Conservation (phyloP, 2,797 vertebrate species). For the Discoglossus pictus region DNA sequence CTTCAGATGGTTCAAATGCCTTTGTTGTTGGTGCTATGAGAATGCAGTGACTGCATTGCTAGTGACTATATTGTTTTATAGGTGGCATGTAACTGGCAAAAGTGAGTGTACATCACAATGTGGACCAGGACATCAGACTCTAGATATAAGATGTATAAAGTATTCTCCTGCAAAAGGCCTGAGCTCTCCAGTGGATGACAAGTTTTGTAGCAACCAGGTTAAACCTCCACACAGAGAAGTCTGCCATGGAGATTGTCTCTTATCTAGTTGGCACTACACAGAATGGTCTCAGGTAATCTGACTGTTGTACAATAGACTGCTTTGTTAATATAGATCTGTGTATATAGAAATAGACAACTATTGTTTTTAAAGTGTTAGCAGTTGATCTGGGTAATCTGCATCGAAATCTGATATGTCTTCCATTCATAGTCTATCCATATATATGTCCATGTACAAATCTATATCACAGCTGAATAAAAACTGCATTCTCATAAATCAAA, state of each 20-base stretch:
- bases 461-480: too few relatives aligned
- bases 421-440: too few relatives aligned
- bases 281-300: conserved; percentile 92
- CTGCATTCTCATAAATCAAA: too few relatives aligned
- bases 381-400: too few relatives aligned
- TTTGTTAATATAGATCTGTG: background rate
- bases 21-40: too few relatives aligned
- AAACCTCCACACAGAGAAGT: conserved; percentile 84
- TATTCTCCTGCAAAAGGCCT: conserved; percentile 79
- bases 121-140: conserved; percentile 81
- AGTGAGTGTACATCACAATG: conserved; percentile 90
- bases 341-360: background rate
- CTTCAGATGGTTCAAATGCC: too few relatives aligned
- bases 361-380: background rate
- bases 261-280: conserved; percentile 89
- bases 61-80: too few relatives aligned
- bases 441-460: too few relatives aligned
- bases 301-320: background rate
- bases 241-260: conserved; percentile 87
- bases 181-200: conserved; percentile 75
- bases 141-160: conserved; percentile 88
- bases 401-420: too few relatives aligned
- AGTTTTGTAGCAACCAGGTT: conserved; percentile 72
- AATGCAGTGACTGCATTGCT: too few relatives aligned
- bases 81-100: conserved; percentile 85